Conservation (phyloP, 2,797 vertebrate species). For the Melanotaenia nigrans region DNA sequence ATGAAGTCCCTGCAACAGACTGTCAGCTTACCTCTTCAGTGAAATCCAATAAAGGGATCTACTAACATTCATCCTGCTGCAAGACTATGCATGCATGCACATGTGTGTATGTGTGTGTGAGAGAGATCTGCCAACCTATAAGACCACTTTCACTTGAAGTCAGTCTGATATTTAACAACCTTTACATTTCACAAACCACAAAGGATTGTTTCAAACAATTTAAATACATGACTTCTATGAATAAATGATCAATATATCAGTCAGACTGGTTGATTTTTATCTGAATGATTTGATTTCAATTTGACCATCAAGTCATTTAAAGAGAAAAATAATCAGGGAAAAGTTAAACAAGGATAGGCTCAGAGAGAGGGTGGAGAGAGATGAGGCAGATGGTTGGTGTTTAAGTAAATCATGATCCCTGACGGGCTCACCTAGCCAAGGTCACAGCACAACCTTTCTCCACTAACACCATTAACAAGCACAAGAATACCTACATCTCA, state of each 20-base stretch:
- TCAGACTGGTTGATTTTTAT: background rate
- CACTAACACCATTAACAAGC: constrained; percentile 55
- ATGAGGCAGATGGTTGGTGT: constrained; percentile 65
- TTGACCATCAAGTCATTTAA: fast-evolving
- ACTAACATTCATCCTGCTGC: constrained; percentile 43
- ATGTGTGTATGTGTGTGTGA: background rate
- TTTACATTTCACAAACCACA: background rate
- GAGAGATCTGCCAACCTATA: background rate
- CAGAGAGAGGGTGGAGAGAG: background rate
- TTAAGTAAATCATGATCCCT: constrained; percentile 67
- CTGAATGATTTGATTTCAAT: background rate
- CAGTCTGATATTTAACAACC: background rate
- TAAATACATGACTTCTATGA: background rate
- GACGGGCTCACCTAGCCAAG: constrained; percentile 45
- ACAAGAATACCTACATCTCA: background rate
- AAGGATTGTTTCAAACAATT: background rate
- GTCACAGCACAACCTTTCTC: constrained; percentile 44
- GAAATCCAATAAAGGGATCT: constrained; percentile 76
- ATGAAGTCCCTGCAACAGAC: constrained; percentile 4
- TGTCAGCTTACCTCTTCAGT: constrained; percentile 45
- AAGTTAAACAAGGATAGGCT: constrained; percentile 1
- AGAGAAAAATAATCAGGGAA: background rate
- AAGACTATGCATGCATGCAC: constrained; percentile 1
- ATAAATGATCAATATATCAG: background rate
- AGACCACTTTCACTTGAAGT: constrained; percentile 1